Conservation (phyloP, 2,888 invertebrate genomes). For the Dynastes grantii region DNA sequence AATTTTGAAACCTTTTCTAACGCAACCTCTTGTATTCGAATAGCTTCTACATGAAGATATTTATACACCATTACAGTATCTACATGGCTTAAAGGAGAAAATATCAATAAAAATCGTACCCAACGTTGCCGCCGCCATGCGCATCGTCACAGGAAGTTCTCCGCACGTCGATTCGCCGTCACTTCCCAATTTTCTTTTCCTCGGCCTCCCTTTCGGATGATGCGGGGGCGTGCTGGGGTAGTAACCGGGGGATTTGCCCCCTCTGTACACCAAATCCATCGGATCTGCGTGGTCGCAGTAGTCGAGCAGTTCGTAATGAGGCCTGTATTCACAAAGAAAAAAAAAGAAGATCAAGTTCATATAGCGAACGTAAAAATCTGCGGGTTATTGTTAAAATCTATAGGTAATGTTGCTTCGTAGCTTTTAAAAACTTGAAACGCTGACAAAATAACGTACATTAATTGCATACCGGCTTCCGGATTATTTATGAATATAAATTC, state of each 20-base stretch:
- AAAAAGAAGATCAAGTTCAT: constrained; percentile 5
- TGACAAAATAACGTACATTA: too few species aligned
- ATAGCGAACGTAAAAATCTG: background rate
- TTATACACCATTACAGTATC: constrained; percentile 3
- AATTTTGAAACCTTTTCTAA: too few species aligned
- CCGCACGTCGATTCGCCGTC: constrained; percentile 74
- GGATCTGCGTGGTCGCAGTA: constrained; percentile 77
- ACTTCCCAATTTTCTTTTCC: constrained; percentile 81
- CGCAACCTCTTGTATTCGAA: too few species aligned
- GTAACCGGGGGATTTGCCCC: constrained; percentile 78
- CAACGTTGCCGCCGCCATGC: constrained; percentile 79
- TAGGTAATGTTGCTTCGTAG: too few species aligned
- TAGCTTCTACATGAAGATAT: background rate
- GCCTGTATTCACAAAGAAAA: constrained; percentile 65
- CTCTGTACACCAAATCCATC: constrained; percentile 74
- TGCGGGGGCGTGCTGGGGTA: constrained; percentile 76
- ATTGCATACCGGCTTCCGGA: too few species aligned
- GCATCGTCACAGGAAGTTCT: constrained; percentile 80
- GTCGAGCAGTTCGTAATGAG: constrained; percentile 80
- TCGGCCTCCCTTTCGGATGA: constrained; percentile 84
- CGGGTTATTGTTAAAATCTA: constrained; percentile 1
- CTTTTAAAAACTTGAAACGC: too few species aligned
- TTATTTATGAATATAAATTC: too few species aligned
- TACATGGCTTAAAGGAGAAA: constrained; percentile 16
- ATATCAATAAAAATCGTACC: constrained; percentile 72